phyloP scores from a whole-genome alignment of 2,113 vertebrate genomes.

The Leptosomus discolor region DNA sequence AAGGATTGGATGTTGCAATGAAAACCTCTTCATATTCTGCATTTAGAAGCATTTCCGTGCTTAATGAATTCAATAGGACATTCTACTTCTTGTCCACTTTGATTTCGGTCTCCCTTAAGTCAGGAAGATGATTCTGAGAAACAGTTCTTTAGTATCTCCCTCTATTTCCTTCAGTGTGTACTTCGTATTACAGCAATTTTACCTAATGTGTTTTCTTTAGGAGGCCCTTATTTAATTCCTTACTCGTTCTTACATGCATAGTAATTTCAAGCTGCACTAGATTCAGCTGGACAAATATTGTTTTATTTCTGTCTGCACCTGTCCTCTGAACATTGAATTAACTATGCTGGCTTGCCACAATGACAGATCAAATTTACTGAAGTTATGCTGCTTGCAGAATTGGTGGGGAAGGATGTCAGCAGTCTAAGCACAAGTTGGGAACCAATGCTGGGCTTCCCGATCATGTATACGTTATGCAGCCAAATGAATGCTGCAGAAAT shows the following conservation, averaged over 20 bases:
- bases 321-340: constrained; percentile 51
- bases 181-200: background rate
- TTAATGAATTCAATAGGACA: background rate
- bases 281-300: constrained; percentile 19
- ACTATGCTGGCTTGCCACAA: background rate
- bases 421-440: background rate
- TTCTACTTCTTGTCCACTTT: background rate
- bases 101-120: background rate
- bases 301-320: constrained; percentile 65
- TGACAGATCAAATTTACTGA: constrained; percentile 13
- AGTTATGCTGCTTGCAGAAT: background rate
- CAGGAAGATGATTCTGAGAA: background rate
- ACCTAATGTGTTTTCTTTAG: background rate
- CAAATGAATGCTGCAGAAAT: background rate
- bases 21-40: background rate
- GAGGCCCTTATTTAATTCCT: background rate
- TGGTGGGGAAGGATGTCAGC: background rate
- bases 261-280: background rate
- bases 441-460: background rate
- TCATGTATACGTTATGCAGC: background rate
- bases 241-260: background rate
- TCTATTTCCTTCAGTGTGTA: background rate
- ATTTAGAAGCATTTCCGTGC: background rate
- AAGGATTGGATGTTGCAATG: background rate
- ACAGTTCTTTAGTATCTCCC: background rate